A percentile compares a stretch with the other conserved stretches of the same genome.
phyloP scores from a whole-genome alignment of 2,113 vertebrate genomes.

The Tilapia sparmanii region DNA sequence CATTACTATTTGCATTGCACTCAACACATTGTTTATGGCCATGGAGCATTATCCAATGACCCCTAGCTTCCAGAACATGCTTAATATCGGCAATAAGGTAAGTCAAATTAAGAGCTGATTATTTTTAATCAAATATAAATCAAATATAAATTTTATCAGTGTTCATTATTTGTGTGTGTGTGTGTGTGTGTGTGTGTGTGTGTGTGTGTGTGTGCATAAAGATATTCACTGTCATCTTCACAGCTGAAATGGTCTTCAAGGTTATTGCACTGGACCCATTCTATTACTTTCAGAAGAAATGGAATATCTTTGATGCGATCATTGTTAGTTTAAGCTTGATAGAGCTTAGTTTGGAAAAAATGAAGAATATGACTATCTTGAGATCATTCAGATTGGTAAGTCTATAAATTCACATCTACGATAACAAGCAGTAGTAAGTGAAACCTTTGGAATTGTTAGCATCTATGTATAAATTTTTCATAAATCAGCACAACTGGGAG shows the following conservation, averaged over 20 bases:
- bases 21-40: slow-evolving; percentile 97
- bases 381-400: slow-evolving; percentile 94
- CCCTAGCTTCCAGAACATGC: slow-evolving; percentile 57
- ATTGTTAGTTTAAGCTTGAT: slow-evolving; percentile 93
- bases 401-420: neutral
- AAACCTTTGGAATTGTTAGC: neutral
- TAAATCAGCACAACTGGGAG: neutral
- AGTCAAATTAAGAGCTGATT: slow-evolving; percentile 30
- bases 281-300: slow-evolving; percentile 90
- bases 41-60: slow-evolving; percentile 91
- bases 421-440: neutral
- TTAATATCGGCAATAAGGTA: slow-evolving; percentile 85
- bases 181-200: neutral
- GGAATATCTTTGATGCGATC: slow-evolving; percentile 96
- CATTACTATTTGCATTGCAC: slow-evolving; percentile 94
- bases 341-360: slow-evolving; percentile 80
- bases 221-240: slow-evolving; percentile 97
- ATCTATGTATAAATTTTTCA: neutral
- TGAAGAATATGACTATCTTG: slow-evolving; percentile 83
- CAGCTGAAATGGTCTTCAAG: slow-evolving; percentile 96
- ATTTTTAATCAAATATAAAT: neutral
- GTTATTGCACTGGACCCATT: slow-evolving; percentile 94
- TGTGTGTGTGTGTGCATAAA: slow-evolving; percentile 14
- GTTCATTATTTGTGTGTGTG: neutral
- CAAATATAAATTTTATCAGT: neutral